A percentile compares a stretch with the other conserved stretches of the same genome.
Conservation (phyloP, 2,113 vertebrate genomes). For the Saguinus midas region DNA sequence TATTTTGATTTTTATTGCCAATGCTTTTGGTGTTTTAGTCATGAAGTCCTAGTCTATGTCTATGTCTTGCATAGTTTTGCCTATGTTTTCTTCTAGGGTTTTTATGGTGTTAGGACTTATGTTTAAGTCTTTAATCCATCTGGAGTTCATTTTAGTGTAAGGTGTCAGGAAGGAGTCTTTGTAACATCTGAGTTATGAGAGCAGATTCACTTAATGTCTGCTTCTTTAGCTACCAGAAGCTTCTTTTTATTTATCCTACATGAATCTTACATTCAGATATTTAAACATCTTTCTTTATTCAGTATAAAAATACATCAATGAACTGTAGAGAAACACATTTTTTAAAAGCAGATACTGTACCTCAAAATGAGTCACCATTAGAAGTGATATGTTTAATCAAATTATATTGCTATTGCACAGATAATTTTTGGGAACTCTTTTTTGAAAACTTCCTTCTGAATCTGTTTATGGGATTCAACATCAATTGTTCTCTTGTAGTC, state of each 20-base stretch:
- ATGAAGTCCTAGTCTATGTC: too few relatives aligned
- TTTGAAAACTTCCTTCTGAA: background rate
- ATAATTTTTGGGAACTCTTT: background rate
- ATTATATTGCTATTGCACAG: background rate
- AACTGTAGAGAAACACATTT: background rate
- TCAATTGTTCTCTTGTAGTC: background rate
- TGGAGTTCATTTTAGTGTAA: too few relatives aligned
- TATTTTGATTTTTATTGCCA: too few relatives aligned
- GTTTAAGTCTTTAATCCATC: too few relatives aligned
- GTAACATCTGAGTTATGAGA: background rate
- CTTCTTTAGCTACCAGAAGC: background rate
- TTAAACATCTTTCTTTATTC: conserved; percentile 32
- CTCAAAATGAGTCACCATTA: background rate
- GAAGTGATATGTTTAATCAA: background rate
- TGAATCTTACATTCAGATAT: background rate
- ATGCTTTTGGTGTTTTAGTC: too few relatives aligned
- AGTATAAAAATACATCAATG: background rate
- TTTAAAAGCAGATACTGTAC: background rate
- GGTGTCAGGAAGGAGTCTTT: background rate
- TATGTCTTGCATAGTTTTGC: too few relatives aligned
- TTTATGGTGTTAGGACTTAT: too few relatives aligned
- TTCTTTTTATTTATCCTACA: conserved; percentile 9
- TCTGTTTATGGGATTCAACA: background rate
- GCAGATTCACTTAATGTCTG: background rate
- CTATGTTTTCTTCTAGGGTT: too few relatives aligned